These are phyloP conservation scores for Ellobium chinense DNA, from an alignment of 2,888 invertebrate species.

Conservation along the genomic window DNA sequence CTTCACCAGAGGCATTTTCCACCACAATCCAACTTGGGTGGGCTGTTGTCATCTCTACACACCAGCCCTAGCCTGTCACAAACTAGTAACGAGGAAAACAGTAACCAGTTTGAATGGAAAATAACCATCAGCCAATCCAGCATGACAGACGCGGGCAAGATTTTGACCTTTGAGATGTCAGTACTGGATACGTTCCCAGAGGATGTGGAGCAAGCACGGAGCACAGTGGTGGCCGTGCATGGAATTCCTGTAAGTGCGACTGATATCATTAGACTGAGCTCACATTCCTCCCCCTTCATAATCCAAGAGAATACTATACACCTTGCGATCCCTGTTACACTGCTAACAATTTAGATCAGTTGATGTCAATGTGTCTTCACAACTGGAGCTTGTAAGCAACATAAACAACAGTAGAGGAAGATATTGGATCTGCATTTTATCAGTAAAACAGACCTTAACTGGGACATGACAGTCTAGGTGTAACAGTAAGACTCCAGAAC, in stretches of 20 bases:
- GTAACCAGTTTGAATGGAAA: neutral
- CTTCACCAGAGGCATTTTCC: no score
- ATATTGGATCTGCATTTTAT: no score
- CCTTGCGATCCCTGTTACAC: no score
- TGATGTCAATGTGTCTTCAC: no score
- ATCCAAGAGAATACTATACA: no score
- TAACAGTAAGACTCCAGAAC: no score
- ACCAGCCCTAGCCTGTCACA: neutral
- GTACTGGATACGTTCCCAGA: conserved; percentile 46
- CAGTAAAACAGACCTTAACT: no score
- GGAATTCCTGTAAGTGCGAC: conserved; percentile 47
- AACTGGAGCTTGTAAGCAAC: no score
- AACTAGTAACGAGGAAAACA: neutral
- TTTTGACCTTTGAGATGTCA: conserved; percentile 34
- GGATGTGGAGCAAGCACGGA: conserved; percentile 12
- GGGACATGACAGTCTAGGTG: no score
- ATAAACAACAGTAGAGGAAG: no score
- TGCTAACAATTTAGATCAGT: no score
- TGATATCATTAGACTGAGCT: conserved; percentile 47
- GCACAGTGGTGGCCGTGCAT: conserved; percentile 49
- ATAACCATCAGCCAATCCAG: conserved; percentile 34
- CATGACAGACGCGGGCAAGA: conserved; percentile 1
- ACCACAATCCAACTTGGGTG: no score
- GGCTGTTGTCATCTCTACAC: neutral
- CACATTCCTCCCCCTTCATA: conserved; percentile 48